Evolutionary conservation across 2,113 vertebrate genomes (phyloP), one percentile per base, ranked within the genome.

Genomic region (Proteles cristata): DNA sequence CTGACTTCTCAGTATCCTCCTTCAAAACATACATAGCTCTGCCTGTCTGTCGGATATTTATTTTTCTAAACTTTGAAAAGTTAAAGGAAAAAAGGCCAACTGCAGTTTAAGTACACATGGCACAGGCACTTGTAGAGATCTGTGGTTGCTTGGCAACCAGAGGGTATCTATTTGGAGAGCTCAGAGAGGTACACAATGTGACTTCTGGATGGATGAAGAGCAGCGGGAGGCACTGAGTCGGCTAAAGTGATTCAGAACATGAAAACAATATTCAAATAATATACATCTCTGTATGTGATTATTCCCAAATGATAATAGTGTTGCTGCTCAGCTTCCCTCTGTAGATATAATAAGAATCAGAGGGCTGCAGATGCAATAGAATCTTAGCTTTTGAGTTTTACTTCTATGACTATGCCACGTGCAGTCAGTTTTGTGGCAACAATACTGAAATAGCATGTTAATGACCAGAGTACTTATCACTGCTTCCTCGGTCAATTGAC

Each of bases 71-170:
- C 91, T 98, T 97, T 84, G 96, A 96, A 94, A 97, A 97, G 74
- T 96, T 87, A 87, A 96, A 96, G 21, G 23, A 86, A 94, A 94
- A 96, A 96, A 96, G 95, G 89, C 96, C 97, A 96, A 96, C 39
- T 76, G 61, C 10, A 61, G 93, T 93, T 94, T 93, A 97, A 98
- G 80, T 97, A 94, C 80, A 94, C 93, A 93, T 61, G 76, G 91
- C 74, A 87, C 15, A 55, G 43, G 79, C 69, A 86, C 94, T 97
- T 92, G 86, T 48, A 68, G 97, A 97, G 96, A 97, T 96, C 96
- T 94, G 71, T 90, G 53, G 97, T 98, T 98, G 97, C 97, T 91
- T 97, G 81, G 98, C 97, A 98, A 98, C 97, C 25, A 48, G 81
- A 97, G 81, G 68, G 66, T 97, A 88, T 79, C 95, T 94, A 91